Percentiles rank a stretch among this genome's conserved stretches.
Evolutionary conservation across 2,113 vertebrate species (phyloP).

Genomic region (Lates calcarifer): DNA sequence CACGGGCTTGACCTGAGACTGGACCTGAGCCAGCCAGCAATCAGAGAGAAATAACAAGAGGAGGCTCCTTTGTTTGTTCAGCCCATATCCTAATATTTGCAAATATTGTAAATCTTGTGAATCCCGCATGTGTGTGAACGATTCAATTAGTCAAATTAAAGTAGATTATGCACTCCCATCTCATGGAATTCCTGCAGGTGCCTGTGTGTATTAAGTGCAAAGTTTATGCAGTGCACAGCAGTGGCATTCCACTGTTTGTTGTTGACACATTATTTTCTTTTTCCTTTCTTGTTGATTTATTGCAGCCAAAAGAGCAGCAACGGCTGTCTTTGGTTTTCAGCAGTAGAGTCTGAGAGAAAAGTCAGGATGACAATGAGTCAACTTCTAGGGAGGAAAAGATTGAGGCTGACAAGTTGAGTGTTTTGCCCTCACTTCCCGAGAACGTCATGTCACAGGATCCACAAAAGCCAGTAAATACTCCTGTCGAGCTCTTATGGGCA

Average conservation of each 20-base stretch:
- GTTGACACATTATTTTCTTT: conserved; percentile 42
- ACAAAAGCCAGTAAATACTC: background rate
- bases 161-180: background rate
- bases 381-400: conserved; percentile 64
- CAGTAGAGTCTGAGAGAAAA: conserved; percentile 45
- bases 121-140: conserved; percentile 24
- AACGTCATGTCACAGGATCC: conserved; percentile 46
- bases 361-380: conserved; percentile 63
- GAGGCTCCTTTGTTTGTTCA: conserved; percentile 81
- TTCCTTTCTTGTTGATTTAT: conserved; percentile 61
- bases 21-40: conserved; percentile 82
- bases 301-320: conserved; percentile 34
- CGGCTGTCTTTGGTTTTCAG: conserved; percentile 33
- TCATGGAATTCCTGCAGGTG: background rate
- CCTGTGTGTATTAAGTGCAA: conserved; percentile 1
- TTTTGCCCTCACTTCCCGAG: conserved; percentile 75
- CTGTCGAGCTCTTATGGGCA: background rate
- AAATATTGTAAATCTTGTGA: conserved; percentile 58
- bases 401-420: conserved; percentile 65
- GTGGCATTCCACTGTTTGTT: conserved; percentile 21
- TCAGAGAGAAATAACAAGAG: conserved; percentile 81
- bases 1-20: conserved; percentile 78
- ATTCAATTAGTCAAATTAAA: conserved; percentile 42
- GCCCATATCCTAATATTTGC: conserved; percentile 65
- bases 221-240: conserved; percentile 15